Percentiles rank a stretch among this genome's conserved stretches.
Conservation (phyloP, 2,797 vertebrate genomes). For the Megaceryle alcyon region DNA sequence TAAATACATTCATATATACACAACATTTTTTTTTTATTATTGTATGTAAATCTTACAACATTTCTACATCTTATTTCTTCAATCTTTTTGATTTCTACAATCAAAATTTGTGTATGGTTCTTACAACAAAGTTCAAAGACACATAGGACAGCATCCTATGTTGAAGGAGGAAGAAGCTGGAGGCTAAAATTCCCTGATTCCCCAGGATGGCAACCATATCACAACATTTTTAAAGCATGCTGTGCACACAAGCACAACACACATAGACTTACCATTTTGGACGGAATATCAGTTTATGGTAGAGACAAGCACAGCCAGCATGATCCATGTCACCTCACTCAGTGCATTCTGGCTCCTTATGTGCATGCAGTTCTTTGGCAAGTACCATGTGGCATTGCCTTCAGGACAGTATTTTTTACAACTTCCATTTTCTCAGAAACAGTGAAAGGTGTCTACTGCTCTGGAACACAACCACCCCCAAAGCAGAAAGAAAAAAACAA, state of each 20-base stretch:
- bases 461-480: background rate
- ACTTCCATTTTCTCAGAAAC: background rate
- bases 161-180: background rate
- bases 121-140: background rate
- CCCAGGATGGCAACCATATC: background rate
- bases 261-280: background rate
- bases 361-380: background rate
- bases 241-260: background rate
- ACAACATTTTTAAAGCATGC: background rate
- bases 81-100: background rate
- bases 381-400: background rate
- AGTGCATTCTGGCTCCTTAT: background rate
- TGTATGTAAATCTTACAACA: background rate
- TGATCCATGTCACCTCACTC: background rate
- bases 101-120: background rate
- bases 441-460: background rate
- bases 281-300: background rate
- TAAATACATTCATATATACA: background rate
- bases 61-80: background rate
- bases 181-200: background rate
- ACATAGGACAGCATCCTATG: background rate
- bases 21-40: background rate
- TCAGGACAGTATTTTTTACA: background rate
- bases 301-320: background rate
- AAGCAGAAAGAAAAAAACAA: background rate